Evolutionary conservation across 1,140 invertebrate genomes (phyloP), one percentile per base, ranked within the genome.

Genomic region (Drosophila parabipectinata): DNA sequence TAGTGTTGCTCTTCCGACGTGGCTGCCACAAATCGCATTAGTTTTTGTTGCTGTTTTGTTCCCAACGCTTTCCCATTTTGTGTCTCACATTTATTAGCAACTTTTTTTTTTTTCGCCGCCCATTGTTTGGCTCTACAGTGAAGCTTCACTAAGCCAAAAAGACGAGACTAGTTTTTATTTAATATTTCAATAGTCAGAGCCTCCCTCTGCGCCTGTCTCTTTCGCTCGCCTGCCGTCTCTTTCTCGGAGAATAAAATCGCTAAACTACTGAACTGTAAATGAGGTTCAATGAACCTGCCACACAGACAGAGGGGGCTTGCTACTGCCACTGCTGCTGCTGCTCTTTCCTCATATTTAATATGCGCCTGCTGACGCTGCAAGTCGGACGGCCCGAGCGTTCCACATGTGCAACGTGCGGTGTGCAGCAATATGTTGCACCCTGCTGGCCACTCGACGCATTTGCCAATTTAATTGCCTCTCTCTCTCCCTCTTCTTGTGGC

Each of bases 251-350:
- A 77, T 82, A 79, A 88, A 88, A 88, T 88, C 76, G 84, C 76
- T 88, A 88, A 88, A 88, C 83, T 88, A 88, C 79, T 88, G 83
- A 88, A 88, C 83, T 88, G 83, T 83, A 79, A 88, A 74, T 74
- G 34, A 79, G 68, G 83, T 88, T 88, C 83, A 88, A 63, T 83
- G 83, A 88, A 88, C 83, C 78, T 77, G 83, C 83, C 78, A 64
- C 79, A 82, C 45, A 48, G 28, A 64, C 50, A 34, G 62, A 9
- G 41, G 55, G 10, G 21, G 21, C 21, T 21, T 21, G 21, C 21
- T 21, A 3, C 2, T 3, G 21, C 21, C 3, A 3, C 44, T 21
- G 21, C 21, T 21, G 21, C 2, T 3, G 21, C 21, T 21, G 21
- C 44, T 66, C 50, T 57, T 76, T 59, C 39, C 60, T 64, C 74